Conservation (phyloP, 1,140 invertebrate species). For the Brachionus plicatilis region DNA sequence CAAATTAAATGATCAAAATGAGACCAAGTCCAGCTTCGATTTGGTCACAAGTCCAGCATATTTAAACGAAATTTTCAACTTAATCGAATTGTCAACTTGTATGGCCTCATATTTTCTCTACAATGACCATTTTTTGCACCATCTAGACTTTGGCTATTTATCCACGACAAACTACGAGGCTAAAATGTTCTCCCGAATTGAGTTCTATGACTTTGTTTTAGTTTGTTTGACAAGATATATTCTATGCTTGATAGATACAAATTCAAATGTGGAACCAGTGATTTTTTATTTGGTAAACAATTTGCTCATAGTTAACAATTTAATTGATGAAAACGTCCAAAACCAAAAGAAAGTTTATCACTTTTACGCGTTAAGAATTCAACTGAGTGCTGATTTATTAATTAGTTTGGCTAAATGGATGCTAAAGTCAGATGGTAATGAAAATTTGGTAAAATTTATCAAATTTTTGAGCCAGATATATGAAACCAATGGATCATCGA, state of each 20-base stretch:
- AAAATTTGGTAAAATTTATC: background rate
- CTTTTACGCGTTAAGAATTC: background rate
- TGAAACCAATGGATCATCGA: background rate
- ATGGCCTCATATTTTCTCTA: background rate
- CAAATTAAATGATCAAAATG: background rate
- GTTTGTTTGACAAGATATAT: background rate
- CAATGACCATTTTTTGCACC: background rate
- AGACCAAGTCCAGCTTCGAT: background rate
- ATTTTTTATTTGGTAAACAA: background rate
- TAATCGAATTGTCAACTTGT: background rate
- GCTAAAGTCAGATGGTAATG: background rate
- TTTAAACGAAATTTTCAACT: slow-evolving; percentile 7
- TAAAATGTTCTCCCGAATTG: background rate
- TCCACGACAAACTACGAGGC: background rate
- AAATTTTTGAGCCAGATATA: background rate
- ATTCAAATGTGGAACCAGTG: background rate
- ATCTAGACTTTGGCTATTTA: background rate
- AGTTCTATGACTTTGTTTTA: slow-evolving; percentile 6
- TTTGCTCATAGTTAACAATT: background rate
- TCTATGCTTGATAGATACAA: background rate
- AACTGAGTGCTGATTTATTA: background rate
- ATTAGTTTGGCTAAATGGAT: background rate
- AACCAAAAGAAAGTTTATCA: slow-evolving; percentile 7
- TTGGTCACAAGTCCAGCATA: background rate
- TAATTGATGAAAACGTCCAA: background rate